Percentiles rank a stretch among this genome's conserved stretches.
Evolutionary conservation across 2,888 invertebrate species (phyloP).

Genomic region (Orthosia cruda): DNA sequence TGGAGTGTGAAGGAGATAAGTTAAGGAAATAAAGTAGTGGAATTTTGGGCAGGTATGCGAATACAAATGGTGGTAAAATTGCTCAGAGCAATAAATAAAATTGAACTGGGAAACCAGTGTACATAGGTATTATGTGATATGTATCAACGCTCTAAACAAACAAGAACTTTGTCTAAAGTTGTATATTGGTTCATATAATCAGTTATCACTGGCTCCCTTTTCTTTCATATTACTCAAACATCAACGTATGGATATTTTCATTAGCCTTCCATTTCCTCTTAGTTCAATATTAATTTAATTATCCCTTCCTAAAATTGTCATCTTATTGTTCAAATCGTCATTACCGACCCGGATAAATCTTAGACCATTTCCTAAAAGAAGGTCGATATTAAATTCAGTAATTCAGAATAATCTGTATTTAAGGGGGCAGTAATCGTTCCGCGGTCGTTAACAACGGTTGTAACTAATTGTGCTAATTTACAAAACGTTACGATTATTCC

Average conservation of each 20-base stretch:
- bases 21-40: not conserved
- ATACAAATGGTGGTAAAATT: not conserved
- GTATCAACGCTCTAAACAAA: too few relatives aligned
- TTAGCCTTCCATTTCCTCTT: too few relatives aligned
- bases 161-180: not conserved
- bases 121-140: too few relatives aligned
- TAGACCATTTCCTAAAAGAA: slow-evolving; percentile 17
- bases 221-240: too few relatives aligned
- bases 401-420: slow-evolving; percentile 35
- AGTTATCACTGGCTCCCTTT: too few relatives aligned
- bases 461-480: slow-evolving; percentile 59
- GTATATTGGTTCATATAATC: not conserved
- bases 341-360: not conserved
- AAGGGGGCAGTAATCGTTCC: slow-evolving; percentile 40
- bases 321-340: not conserved
- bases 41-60: not conserved
- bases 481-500: slow-evolving; percentile 54
- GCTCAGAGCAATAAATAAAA: not conserved
- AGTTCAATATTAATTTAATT: too few relatives aligned
- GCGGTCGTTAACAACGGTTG: slow-evolving; percentile 31
- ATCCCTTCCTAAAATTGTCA: not conserved
- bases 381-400: slow-evolving; percentile 27
- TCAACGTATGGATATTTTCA: too few relatives aligned
- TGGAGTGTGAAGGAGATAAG: slow-evolving; percentile 44
- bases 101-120: too few relatives aligned